Conservation (phyloP, 2,113 vertebrate species). For the Phoenicopterus ruber region DNA sequence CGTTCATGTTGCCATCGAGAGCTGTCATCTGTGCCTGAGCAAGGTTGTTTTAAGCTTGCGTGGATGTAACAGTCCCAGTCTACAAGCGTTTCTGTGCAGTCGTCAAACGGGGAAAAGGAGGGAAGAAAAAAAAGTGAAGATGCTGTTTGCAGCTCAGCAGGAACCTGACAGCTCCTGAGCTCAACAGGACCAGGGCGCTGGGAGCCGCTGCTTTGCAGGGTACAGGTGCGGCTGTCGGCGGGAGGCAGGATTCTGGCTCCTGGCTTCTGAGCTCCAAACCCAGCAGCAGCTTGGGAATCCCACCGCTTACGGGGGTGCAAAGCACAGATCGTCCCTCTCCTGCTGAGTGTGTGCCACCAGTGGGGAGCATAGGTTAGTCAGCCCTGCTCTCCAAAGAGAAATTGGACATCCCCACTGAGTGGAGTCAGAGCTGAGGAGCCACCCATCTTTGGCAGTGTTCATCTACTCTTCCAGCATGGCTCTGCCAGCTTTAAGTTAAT, state of each 20-base stretch:
- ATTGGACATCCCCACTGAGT: accelerated
- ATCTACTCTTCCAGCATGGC: accelerated
- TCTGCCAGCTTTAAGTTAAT: neutral
- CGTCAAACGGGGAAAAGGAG: neutral
- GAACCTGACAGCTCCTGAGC: neutral
- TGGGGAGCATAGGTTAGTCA: neutral
- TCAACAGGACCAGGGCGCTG: neutral
- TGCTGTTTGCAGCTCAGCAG: neutral
- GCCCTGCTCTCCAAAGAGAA: neutral
- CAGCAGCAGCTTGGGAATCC: neutral
- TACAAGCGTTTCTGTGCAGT: neutral
- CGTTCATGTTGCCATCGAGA: neutral
- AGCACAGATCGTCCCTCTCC: neutral
- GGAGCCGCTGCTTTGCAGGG: neutral
- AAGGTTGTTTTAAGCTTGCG: neutral
- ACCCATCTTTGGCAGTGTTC: neutral
- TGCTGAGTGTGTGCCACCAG: neutral
- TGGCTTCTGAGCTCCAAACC: neutral
- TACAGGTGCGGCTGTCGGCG: accelerated
- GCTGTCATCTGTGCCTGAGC: neutral
- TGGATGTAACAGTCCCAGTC: neutral
- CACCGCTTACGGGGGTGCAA: accelerated
- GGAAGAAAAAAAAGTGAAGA: neutral
- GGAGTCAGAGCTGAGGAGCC: neutral
- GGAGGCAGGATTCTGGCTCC: neutral